Evolutionary conservation across 2,797 vertebrate species (phyloP).

Genomic region (Lagorchestes hirsutus): DNA sequence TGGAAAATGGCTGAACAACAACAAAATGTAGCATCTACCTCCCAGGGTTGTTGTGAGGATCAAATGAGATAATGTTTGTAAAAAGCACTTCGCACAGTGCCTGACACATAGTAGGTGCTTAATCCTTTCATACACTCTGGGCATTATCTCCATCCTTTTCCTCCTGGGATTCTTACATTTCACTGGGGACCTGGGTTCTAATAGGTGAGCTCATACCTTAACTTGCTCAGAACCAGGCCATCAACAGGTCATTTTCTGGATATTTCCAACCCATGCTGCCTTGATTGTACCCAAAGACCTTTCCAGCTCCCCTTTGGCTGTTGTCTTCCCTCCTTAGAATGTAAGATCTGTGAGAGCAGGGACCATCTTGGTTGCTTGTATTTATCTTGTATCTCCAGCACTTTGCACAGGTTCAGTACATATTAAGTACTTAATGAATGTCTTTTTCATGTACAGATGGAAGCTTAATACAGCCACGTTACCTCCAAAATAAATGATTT

Average conservation of each 20-base stretch:
- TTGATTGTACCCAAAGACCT: neutral
- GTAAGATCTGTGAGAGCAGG: neutral
- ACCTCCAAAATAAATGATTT: neutral
- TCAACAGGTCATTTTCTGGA: neutral
- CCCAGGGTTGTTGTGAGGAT: no score
- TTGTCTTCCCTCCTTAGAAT: neutral
- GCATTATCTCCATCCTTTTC: neutral
- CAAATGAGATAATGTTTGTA: neutral
- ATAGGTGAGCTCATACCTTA: neutral
- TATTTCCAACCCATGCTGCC: neutral
- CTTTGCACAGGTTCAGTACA: neutral
- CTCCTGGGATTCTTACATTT: neutral
- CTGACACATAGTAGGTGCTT: neutral
- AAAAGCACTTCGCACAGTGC: neutral
- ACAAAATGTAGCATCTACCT: no score
- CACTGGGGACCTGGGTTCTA: neutral
- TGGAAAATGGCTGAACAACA: no score
- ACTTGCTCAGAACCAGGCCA: neutral
- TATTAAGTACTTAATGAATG: neutral
- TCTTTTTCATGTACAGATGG: neutral
- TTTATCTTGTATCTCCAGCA: neutral
- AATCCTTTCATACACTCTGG: neutral
- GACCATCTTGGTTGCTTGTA: neutral
- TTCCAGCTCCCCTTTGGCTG: neutral
- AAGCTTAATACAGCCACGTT: neutral